Conservation (phyloP, 2,888 invertebrate genomes). For the Chrysopilus asiliformis region DNA sequence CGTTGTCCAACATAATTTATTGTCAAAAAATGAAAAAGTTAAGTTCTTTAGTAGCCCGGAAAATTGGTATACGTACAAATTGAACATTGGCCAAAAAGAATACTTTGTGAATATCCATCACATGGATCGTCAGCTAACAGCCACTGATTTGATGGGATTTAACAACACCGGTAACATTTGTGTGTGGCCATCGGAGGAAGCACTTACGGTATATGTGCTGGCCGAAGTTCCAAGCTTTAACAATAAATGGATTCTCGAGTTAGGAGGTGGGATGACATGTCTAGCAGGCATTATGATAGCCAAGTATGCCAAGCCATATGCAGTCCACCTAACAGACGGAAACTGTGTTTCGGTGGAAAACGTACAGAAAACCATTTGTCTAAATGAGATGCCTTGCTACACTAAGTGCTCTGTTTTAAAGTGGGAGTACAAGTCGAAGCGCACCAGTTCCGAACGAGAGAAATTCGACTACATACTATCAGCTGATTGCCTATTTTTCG, state of each 20-base stretch:
- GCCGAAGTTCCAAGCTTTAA: constrained; percentile 49
- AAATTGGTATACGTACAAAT: constrained; percentile 50
- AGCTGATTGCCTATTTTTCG: constrained; percentile 70
- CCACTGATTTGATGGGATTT: constrained; percentile 62
- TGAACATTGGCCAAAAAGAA: constrained; percentile 34
- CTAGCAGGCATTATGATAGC: constrained; percentile 61
- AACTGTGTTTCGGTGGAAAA: constrained; percentile 63
- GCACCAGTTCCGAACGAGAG: constrained; percentile 29
- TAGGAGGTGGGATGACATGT: constrained; percentile 78
- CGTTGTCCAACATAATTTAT: constrained; percentile 39
- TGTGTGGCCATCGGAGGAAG: constrained; percentile 69
- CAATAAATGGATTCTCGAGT: constrained; percentile 56
- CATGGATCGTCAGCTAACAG: constrained; percentile 47
- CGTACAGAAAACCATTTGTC: constrained; percentile 48
- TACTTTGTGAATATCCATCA: constrained; percentile 46
- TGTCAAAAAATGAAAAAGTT: constrained; percentile 28
- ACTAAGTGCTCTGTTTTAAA: constrained; percentile 42
- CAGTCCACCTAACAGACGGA: constrained; percentile 63
- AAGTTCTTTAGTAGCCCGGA: constrained; percentile 36
- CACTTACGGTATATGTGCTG: constrained; percentile 53
- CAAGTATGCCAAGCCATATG: constrained; percentile 48
- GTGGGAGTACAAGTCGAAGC: constrained; percentile 37
- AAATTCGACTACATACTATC: constrained; percentile 59
- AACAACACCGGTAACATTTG: constrained; percentile 71
- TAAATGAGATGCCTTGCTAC: constrained; percentile 46